Evolutionary conservation across 2,888 invertebrate genomes (phyloP).

Genomic region (Spodoptera picta): DNA sequence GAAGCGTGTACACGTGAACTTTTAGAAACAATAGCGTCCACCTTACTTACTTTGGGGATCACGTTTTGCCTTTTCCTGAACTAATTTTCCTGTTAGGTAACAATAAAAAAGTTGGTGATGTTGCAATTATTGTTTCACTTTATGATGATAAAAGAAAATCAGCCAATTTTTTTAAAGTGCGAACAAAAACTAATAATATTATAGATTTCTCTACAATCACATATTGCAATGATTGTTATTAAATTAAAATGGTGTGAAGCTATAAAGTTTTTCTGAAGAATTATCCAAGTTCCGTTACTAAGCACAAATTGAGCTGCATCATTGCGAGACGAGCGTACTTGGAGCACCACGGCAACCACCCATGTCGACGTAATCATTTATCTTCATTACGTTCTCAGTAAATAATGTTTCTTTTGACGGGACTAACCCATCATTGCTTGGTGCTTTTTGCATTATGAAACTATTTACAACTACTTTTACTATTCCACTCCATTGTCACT

Average conservation of each 20-base stretch:
- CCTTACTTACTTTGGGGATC: constrained; percentile 44
- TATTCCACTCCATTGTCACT: constrained; percentile 12
- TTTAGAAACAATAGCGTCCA: constrained; percentile 41
- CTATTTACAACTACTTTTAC: constrained; percentile 8
- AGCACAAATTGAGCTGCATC: constrained; percentile 45
- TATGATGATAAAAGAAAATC: constrained; percentile 13
- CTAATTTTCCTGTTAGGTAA: constrained; percentile 32
- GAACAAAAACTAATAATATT: constrained; percentile 19
- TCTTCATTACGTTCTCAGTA: constrained; percentile 33
- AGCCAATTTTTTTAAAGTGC: constrained; percentile 10
- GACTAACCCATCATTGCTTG: constrained; percentile 13
- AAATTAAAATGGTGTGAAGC: constrained; percentile 32
- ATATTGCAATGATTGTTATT: constrained; percentile 28
- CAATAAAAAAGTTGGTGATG: neutral
- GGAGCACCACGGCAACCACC: constrained; percentile 6
- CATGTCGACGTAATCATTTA: constrained; percentile 34
- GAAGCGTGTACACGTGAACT: constrained; percentile 30
- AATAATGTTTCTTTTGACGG: constrained; percentile 14
- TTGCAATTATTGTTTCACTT: constrained; percentile 1
- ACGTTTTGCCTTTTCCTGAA: constrained; percentile 33
- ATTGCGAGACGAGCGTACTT: constrained; percentile 21
- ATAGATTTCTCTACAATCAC: constrained; percentile 34
- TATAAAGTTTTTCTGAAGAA: constrained; percentile 40
- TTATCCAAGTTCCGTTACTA: constrained; percentile 35
- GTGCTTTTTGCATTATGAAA: constrained; percentile 19